phyloP scores from a whole-genome alignment of 1,140 invertebrate genomes.

The Drosophila navojoa region DNA sequence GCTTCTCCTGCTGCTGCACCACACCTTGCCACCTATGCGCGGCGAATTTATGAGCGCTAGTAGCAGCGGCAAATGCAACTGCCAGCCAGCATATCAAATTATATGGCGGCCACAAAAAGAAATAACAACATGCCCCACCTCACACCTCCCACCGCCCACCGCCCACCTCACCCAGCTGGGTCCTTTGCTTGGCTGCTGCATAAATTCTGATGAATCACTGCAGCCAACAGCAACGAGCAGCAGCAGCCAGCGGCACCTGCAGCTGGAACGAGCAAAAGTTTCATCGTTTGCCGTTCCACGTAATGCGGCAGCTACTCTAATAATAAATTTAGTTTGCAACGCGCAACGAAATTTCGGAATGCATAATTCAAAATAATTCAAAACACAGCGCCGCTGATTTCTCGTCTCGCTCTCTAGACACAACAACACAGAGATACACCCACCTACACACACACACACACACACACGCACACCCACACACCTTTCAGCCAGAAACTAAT shows the following conservation, averaged over 20 bases:
- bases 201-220: constrained; percentile 82
- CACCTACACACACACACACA: background rate
- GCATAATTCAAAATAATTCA: constrained; percentile 81
- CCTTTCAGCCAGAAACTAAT: constrained; percentile 7
- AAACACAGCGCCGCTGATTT: constrained; percentile 55
- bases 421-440: constrained; percentile 8
- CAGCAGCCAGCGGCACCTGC: constrained; percentile 38
- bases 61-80: constrained; percentile 73
- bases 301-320: constrained; percentile 70
- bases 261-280: constrained; percentile 39
- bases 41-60: constrained; percentile 44
- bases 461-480: background rate
- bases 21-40: constrained; percentile 67
- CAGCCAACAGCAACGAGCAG: constrained; percentile 45
- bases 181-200: constrained; percentile 44
- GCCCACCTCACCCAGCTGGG: constrained; percentile 6
- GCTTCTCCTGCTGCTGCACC: constrained; percentile 5
- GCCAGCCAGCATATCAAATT: constrained; percentile 78
- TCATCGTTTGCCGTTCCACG: constrained; percentile 55
- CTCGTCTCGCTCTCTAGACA: constrained; percentile 10
- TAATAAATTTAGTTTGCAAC: constrained; percentile 78
- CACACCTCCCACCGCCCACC: background rate
- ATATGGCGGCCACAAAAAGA: constrained; percentile 78
- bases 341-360: constrained; percentile 66
- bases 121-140: constrained; percentile 45